Conservation (phyloP, 1,140 invertebrate genomes). For the Aphaenogaster rudis region DNA sequence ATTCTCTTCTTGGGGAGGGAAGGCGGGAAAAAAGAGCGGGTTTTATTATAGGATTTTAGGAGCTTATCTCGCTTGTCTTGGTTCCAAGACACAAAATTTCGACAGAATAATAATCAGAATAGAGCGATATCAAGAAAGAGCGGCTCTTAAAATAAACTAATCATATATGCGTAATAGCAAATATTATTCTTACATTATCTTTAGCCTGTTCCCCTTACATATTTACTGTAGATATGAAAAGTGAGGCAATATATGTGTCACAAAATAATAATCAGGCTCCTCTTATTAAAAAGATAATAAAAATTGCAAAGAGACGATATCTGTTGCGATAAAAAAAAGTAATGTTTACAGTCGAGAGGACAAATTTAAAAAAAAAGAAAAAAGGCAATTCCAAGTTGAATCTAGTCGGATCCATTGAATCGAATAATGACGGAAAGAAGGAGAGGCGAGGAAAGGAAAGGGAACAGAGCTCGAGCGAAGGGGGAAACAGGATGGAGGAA, state of each 20-base stretch:
- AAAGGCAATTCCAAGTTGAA: background rate
- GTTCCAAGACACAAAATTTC: background rate
- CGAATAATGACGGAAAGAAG: background rate
- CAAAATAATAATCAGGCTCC: conserved; percentile 20
- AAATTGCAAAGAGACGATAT: conserved; percentile 8
- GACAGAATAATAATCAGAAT: conserved; percentile 8
- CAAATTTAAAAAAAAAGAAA: background rate
- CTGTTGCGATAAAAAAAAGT: conserved; percentile 35
- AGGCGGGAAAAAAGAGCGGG: background rate
- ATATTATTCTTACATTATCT: conserved; percentile 55
- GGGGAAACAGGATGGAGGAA: background rate
- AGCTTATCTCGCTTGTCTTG: background rate
- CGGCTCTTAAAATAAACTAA: conserved; percentile 40
- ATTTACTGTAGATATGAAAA: conserved; percentile 47
- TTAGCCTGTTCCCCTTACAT: conserved; percentile 9
- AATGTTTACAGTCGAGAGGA: background rate
- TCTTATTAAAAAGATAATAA: conserved; percentile 38
- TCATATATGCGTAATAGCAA: conserved; percentile 41
- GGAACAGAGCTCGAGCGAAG: background rate
- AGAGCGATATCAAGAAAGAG: background rate
- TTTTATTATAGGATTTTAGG: conserved; percentile 18
- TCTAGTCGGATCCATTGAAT: conserved; percentile 16
- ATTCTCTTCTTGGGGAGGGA: background rate
- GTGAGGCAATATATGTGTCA: conserved; percentile 37
- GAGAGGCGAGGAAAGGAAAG: background rate